These are phyloP conservation scores for Xenops minutus DNA, from an alignment of 2,797 vertebrate species.

Conservation along the genomic window DNA sequence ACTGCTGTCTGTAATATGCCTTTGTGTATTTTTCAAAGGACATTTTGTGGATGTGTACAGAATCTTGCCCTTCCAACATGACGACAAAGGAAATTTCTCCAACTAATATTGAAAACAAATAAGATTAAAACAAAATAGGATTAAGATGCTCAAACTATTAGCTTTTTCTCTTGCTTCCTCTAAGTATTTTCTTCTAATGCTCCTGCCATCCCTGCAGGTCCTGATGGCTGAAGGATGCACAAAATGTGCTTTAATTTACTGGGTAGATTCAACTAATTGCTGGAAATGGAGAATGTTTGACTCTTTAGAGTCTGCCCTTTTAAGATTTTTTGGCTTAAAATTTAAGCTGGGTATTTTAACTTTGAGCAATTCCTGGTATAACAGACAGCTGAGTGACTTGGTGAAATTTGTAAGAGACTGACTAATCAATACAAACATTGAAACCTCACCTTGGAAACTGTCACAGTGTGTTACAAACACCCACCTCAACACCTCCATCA, in stretches of 20 bases:
- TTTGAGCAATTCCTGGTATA: background rate
- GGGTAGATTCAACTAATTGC: background rate
- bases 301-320: background rate
- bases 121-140: conserved; percentile 35
- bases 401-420: background rate
- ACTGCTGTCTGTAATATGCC: background rate
- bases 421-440: background rate
- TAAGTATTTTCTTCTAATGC: background rate
- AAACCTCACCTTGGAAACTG: background rate
- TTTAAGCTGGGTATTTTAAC: background rate
- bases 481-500: background rate
- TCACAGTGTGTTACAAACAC: background rate
- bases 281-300: background rate
- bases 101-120: conserved; percentile 21
- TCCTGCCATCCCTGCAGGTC: background rate
- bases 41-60: background rate
- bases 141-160: conserved; percentile 36
- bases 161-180: background rate
- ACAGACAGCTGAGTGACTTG: background rate
- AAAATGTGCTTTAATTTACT: conserved; percentile 8
- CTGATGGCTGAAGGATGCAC: background rate
- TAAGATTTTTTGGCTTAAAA: background rate
- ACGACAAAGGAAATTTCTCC: conserved; percentile 29
- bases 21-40: background rate
- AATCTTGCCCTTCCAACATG: background rate